phyloP scores from a whole-genome alignment of 2,113 vertebrate genomes.

The Gymnogyps californianus region DNA sequence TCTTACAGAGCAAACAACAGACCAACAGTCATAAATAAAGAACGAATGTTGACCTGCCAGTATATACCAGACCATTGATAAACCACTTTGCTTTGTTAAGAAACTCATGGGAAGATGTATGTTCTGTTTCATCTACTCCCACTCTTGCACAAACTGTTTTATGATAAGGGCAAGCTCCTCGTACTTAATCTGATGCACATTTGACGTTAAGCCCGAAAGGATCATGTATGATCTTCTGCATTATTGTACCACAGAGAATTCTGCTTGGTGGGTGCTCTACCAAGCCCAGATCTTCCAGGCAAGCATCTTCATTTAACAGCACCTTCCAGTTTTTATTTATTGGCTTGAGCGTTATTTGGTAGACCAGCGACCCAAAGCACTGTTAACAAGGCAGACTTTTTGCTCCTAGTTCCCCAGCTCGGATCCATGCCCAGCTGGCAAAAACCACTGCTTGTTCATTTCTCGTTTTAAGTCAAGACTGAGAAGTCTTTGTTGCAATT shows the following conservation, averaged over 20 bases:
- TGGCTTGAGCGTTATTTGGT: background rate
- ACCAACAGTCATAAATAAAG: background rate
- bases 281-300: background rate
- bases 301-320: background rate
- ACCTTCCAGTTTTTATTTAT: background rate
- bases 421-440: background rate
- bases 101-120: background rate
- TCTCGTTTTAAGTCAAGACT: background rate
- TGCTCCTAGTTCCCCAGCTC: background rate
- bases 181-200: background rate
- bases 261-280: background rate
- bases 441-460: background rate
- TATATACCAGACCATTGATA: accelerated
- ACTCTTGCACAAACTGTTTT: background rate
- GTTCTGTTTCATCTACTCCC: background rate
- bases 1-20: background rate
- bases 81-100: background rate
- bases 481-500: background rate
- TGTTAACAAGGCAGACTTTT: background rate
- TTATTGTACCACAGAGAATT: background rate
- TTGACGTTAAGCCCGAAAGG: background rate
- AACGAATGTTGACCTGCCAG: background rate
- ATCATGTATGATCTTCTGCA: background rate
- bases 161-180: background rate
- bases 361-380: background rate